Base-by-base conservation (phyloP, 2,113 vertebrate genomes). In the Callospermophilus lateralis region DNA sequence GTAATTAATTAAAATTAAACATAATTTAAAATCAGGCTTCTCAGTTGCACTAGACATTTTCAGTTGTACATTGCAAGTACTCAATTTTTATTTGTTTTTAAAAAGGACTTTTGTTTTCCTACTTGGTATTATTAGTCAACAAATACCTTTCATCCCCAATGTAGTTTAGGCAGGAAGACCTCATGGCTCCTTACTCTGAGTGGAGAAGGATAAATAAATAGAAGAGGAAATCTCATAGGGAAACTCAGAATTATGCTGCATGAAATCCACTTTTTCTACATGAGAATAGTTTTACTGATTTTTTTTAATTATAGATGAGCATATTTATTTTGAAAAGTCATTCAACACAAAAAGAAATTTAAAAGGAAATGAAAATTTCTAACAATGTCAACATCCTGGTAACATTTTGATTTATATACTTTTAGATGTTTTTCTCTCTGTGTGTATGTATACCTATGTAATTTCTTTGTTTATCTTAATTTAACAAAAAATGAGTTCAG, bases 321-420 rank as follows among this genome's bases (percentile, higher is more conserved):
- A 86, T 86, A n/a, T 72, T 91, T 79, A n/a, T 70, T 92, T 67
- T 30, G 20, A 48, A 95, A 93, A 84, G 11, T 42, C 72, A 93
- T 58, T 34, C 58, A 76, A 3, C 53, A n/a, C 32, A 72, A 90
- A 51, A 88, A 65, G 8, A 77, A 51, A 12, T 9, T 83, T 20
- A 74, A 89, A 87, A 58, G 70, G 11, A 90, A 95, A 22, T 80
- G 37, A 92, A 94, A 90, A 84, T 79, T 16, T 73, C 37, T 87
- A 32, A 48, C 68, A 55, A 65, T 78, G 80, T n/a, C 11, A 61
- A 42, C 6, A 95, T 8, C 22, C 51, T 83, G 17, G 61, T 87
- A 61, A 91, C 30, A 91, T 76, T 91, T 78, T 87, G 83, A 58
- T 81, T 76, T 86, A 81, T 67, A 80, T 70, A 16, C 34, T 72